Base-by-base conservation (phyloP, 2,888 invertebrate genomes). In the Boloria euphrosyne region DNA sequence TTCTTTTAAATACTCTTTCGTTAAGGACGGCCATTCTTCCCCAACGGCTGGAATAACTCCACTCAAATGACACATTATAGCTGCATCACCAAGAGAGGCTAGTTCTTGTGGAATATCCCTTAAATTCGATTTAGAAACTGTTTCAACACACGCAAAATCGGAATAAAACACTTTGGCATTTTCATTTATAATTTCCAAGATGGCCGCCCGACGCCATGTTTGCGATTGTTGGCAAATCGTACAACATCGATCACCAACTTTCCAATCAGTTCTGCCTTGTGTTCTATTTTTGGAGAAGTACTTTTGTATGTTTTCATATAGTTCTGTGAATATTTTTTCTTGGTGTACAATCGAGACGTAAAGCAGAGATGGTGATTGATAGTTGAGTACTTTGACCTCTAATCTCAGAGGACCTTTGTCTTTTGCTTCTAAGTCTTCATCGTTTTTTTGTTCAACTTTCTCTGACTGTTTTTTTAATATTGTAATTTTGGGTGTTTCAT, bases 11-110 rank as follows among this genome's bases (percentile, higher is more conserved):
- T 89, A 93, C 70, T 95, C 94, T 38, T 93, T 93, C 0, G 96
- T 93, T 0, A 94, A 77, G 0, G 89, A 87, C 0, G 94, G 93
- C 95, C 95, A 96, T 27, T 90, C 90, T 0, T 92, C 89, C 0
- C 94, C 95, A 0, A 95, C 95, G 0, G 96, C 95, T 0, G 97
- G 95, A 27, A 89, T 83, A 13, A 97, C 93, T 18, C 95, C 95
- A 1, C 93, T 94, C 59, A 97, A 80, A 78, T 95, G 95, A 70
- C 97, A 95, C 72, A 93, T 93, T 22, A 95, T 87, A 0, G 94
- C 94, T 0, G 94, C 94, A 67, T 94, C 93, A 0, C 93, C 92
- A 0, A 93, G 81, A 0, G 82, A 79, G 7, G 82, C 77, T 70
- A 95, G 95, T 10, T 90, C 81, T 0, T 85, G 75, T 13, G 90